Conservation (phyloP, 2,113 vertebrate species). For the Seriola quinqueradiata region DNA sequence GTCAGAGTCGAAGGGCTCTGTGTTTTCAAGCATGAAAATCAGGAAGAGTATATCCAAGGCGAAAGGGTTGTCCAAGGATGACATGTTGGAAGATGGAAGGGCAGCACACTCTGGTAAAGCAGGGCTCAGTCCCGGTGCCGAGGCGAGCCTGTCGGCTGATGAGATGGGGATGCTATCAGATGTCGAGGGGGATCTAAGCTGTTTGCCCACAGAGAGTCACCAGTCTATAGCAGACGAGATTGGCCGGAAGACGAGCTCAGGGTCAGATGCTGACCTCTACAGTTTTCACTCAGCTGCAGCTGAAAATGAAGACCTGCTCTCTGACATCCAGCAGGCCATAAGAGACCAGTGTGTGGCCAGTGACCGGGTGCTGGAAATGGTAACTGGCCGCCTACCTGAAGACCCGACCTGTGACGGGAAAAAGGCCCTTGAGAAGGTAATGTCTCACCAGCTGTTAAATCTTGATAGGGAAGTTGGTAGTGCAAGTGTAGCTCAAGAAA, state of each 20-base stretch:
- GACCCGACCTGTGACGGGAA: slow-evolving; percentile 47
- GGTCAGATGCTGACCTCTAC: slow-evolving; percentile 93
- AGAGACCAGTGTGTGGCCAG: slow-evolving; percentile 84
- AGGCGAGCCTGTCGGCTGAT: slow-evolving; percentile 87
- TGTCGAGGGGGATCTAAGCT: slow-evolving; percentile 83
- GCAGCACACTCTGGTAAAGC: slow-evolving; percentile 64
- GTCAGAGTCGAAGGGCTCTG: slow-evolving; percentile 88
- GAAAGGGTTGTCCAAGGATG: slow-evolving; percentile 88
- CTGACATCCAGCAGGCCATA: slow-evolving; percentile 94
- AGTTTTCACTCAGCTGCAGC: slow-evolving; percentile 94
- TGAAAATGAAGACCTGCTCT: slow-evolving; percentile 93
- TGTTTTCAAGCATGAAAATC: slow-evolving; percentile 94
- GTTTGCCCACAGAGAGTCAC: slow-evolving; percentile 73
- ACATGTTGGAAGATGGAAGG: slow-evolving; percentile 85
- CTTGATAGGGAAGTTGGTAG: slow-evolving; percentile 8
- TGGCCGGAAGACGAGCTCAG: slow-evolving; percentile 90
- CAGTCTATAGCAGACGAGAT: slow-evolving; percentile 80
- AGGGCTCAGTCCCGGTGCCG: slow-evolving; percentile 77
- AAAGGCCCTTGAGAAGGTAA: slow-evolving; percentile 30
- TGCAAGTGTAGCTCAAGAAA: slow-evolving; percentile 26
- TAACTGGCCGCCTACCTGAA: slow-evolving; percentile 67
- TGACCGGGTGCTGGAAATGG: slow-evolving; percentile 55
- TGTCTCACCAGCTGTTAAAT: slow-evolving; percentile 14
- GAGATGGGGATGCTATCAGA: slow-evolving; percentile 88
- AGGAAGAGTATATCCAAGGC: slow-evolving; percentile 89